Conservation (phyloP, 2,113 vertebrate genomes). For the Phalacrocorax aristotelis region DNA sequence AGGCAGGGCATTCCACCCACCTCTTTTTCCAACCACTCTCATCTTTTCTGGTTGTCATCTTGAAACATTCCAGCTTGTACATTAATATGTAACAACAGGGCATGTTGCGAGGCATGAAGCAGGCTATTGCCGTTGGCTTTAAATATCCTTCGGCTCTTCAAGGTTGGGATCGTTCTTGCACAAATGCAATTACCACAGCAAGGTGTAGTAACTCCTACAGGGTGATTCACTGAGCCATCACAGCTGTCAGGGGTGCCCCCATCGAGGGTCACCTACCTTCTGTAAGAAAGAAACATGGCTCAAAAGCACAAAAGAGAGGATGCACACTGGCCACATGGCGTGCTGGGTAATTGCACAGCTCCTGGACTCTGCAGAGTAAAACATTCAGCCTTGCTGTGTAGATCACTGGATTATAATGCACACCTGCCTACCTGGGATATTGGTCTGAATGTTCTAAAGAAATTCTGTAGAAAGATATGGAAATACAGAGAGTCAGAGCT, state of each 20-base stretch:
- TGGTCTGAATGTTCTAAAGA: neutral
- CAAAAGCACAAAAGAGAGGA: neutral
- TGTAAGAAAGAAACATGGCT: neutral
- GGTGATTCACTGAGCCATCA: neutral
- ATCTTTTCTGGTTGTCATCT: neutral
- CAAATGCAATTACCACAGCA: neutral
- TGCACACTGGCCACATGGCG: rapidly evolving
- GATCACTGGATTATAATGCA: rapidly evolving
- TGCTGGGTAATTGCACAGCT: neutral
- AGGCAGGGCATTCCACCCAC: neutral
- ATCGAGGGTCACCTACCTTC: neutral
- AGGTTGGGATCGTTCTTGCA: neutral
- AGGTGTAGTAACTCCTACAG: neutral
- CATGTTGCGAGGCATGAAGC: neutral
- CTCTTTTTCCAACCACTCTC: neutral
- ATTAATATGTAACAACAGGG: neutral
- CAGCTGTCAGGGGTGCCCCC: neutral
- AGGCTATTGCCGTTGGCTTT: neutral
- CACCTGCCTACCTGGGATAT: neutral
- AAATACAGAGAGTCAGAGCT: neutral
- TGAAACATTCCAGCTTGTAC: neutral
- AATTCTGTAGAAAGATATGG: neutral
- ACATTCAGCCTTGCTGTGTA: neutral
- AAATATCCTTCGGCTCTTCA: neutral
- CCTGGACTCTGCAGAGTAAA: neutral